These are phyloP conservation scores for Indicator indicator DNA, from an alignment of 2,113 vertebrate species.

Conservation along the genomic window DNA sequence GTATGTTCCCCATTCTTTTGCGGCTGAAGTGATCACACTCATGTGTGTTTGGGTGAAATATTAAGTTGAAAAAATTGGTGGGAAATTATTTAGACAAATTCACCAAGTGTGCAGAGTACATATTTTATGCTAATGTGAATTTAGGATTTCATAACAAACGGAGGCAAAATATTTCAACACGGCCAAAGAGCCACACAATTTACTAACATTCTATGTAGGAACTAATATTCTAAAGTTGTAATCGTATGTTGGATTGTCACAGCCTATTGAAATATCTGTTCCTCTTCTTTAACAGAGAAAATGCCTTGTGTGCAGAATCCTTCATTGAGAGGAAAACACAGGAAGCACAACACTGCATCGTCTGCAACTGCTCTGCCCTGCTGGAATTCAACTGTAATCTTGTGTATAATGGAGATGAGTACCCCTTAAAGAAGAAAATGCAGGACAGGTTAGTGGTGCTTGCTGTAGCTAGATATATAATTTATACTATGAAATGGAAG, in stretches of 20 bases:
- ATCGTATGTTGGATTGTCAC: background rate
- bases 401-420: background rate
- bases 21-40: background rate
- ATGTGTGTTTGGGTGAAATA: background rate
- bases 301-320: slow-evolving; percentile 4
- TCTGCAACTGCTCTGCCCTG: slow-evolving; percentile 28
- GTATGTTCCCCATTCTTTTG: background rate
- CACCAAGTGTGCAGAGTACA: background rate
- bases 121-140: background rate
- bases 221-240: background rate
- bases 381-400: background rate
- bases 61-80: background rate
- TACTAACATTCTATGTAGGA: background rate
- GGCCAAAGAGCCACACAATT: background rate
- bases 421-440: background rate
- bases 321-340: slow-evolving; percentile 24
- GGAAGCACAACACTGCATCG: background rate
- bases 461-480: background rate
- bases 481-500: background rate
- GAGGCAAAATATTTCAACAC: background rate
- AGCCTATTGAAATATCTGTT: slow-evolving; percentile 9
- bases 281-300: slow-evolving; percentile 21
- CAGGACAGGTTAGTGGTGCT: background rate
- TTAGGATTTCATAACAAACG: background rate
- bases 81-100: background rate